Conservation (phyloP, 92 coral and sea anemone genomes). For the Epizoanthus stellaris region DNA sequence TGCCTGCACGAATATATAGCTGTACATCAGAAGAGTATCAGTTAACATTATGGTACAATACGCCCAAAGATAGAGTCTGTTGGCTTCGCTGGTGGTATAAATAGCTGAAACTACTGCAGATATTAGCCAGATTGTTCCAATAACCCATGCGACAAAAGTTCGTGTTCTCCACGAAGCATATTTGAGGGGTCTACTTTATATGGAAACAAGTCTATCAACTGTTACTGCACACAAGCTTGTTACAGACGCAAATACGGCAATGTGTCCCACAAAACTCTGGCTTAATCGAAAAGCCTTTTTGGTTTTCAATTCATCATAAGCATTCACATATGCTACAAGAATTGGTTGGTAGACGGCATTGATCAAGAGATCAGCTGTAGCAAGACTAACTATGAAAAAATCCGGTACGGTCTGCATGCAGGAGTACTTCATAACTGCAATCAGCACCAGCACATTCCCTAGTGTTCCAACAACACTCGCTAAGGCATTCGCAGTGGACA, state of each 20-base stretch:
- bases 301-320: not conserved
- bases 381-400: conserved; percentile 75
- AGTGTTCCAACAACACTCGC: conserved; percentile 57
- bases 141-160: conserved; percentile 29
- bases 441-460: conserved; percentile 59
- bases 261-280: conserved; percentile 50
- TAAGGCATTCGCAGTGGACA: conserved; percentile 28
- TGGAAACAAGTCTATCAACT: conserved; percentile 68
- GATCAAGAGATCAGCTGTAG: conserved; percentile 64
- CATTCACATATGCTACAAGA: conserved; percentile 38
- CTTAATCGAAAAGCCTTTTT: not conserved
- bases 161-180: conserved; percentile 47
- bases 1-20: conserved; percentile 49
- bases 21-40: conserved; percentile 55
- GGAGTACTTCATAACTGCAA: conserved; percentile 52
- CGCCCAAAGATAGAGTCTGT: conserved; percentile 15
- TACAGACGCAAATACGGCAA: conserved; percentile 66
- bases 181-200: conserved; percentile 53
- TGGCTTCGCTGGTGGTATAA: not conserved
- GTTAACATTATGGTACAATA: conserved; percentile 30
- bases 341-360: conserved; percentile 54
- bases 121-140: conserved; percentile 46
- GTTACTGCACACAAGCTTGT: conserved; percentile 76
- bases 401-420: conserved; percentile 66
- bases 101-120: not conserved